A percentile compares a stretch with the other conserved stretches of the same genome.
Conservation (phyloP, 2,113 vertebrate species). For the Hyperopisus bebe region DNA sequence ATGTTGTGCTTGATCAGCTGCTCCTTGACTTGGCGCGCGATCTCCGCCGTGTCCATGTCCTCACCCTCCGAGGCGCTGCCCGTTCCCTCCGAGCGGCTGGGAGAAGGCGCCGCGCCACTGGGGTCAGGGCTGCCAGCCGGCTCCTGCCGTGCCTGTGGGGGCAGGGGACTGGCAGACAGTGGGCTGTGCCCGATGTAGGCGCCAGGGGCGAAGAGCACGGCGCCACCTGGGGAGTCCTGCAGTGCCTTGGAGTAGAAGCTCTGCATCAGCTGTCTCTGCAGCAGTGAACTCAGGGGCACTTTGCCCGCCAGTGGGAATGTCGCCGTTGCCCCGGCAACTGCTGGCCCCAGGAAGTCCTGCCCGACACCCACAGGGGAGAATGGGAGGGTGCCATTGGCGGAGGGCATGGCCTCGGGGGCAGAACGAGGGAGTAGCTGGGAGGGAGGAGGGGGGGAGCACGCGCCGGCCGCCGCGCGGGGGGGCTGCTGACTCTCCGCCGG, state of each 20-base stretch:
- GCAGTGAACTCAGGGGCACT: conserved; percentile 95
- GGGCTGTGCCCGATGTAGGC: conserved; percentile 85
- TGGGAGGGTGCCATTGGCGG: conserved; percentile 88
- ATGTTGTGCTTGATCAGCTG: conserved; percentile 99
- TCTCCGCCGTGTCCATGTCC: conserved; percentile 93
- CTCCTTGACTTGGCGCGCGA: conserved; percentile 94
- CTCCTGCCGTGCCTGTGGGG: conserved; percentile 55
- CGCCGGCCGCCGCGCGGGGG: conserved; percentile 42
- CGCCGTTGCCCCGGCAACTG: conserved; percentile 70
- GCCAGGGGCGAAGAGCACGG: conserved; percentile 86
- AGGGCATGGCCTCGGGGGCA: conserved; percentile 69
- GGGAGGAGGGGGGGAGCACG: conserved; percentile 55
- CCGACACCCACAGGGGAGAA: conserved; percentile 91
- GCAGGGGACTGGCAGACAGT: conserved; percentile 82
- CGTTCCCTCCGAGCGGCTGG: conserved; percentile 86
- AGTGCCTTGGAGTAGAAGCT: conserved; percentile 98
- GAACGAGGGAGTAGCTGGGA: conserved; percentile 74
- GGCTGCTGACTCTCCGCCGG: conserved; percentile 73
- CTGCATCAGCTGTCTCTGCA: conserved; percentile 95
- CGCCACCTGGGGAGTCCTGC: conserved; percentile 77
- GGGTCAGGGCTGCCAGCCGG: conserved; percentile 73
- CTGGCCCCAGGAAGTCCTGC: conserved; percentile 92
- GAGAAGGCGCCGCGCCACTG: conserved; percentile 84
- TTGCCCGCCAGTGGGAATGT: conserved; percentile 90
- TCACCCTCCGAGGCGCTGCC: conserved; percentile 82